Percentiles rank a stretch among this genome's conserved stretches.
Evolutionary conservation across 2,888 invertebrate species (phyloP).

Genomic region (Drosophila setosimentum): DNA sequence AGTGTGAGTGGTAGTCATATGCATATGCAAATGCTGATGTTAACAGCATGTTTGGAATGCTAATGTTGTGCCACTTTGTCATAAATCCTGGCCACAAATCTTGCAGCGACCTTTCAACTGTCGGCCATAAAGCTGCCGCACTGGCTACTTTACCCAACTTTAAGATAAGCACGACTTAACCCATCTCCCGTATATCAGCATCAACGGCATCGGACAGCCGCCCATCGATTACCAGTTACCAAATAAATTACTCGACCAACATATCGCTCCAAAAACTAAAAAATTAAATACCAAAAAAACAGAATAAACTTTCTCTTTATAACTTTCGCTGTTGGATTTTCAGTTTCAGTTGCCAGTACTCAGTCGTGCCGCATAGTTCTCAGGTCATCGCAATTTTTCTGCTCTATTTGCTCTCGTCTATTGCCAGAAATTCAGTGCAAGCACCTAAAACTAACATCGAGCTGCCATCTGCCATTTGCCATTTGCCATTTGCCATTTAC

Average conservation of each 20-base stretch:
- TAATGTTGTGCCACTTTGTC: conserved; percentile 61
- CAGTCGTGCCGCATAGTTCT: conserved; percentile 24
- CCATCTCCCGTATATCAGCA: conserved; percentile 65
- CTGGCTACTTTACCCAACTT: conserved; percentile 64
- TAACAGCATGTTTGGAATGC: conserved; percentile 74
- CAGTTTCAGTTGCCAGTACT: conserved; percentile 21
- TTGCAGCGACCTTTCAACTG: conserved; percentile 78
- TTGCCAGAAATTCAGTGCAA: conserved; percentile 74
- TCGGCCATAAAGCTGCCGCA: conserved; percentile 68
- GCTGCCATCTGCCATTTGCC: conserved; percentile 62
- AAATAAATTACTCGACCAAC: conserved; percentile 67
- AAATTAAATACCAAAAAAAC: neutral
- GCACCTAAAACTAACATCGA: conserved; percentile 68
- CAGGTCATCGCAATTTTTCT: conserved; percentile 71
- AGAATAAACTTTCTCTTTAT: conserved; percentile 61
- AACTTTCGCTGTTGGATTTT: conserved; percentile 66
- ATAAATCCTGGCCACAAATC: conserved; percentile 67
- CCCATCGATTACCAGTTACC: conserved; percentile 76
- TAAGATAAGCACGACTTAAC: conserved; percentile 58
- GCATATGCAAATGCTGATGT: conserved; percentile 76
- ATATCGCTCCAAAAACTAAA: neutral
- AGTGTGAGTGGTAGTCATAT: conserved; percentile 36
- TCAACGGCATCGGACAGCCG: conserved; percentile 58
- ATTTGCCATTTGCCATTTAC: conserved; percentile 70
- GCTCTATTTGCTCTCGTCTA: conserved; percentile 74